Evolutionary conservation across 2,113 vertebrate species (phyloP).

Genomic region (Pavo muticus): DNA sequence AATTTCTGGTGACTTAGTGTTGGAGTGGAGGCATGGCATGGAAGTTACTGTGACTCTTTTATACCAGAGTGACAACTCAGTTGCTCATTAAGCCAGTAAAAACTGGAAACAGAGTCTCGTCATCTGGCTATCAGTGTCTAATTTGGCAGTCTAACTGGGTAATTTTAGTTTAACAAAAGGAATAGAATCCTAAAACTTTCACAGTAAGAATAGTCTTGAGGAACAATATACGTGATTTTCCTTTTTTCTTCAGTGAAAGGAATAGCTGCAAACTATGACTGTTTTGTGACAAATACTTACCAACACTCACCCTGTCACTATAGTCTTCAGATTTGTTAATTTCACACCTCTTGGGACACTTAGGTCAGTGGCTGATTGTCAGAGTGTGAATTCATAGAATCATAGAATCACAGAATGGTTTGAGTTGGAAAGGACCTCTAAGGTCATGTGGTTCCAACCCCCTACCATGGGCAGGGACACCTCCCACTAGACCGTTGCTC

Average conservation of each 20-base stretch:
- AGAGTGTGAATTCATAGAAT: background rate
- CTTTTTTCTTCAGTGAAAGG: background rate
- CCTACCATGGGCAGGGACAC: background rate
- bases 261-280: background rate
- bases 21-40: background rate
- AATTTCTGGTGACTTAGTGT: background rate
- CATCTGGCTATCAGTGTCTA: background rate
- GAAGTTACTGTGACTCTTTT: background rate
- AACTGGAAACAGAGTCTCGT: background rate
- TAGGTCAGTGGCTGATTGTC: background rate
- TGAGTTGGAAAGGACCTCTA: background rate
- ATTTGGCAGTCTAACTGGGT: background rate
- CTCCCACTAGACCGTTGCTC: background rate
- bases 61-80: background rate
- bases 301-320: background rate
- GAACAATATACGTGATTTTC: background rate
- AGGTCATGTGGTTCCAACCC: background rate
- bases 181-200: background rate
- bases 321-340: background rate
- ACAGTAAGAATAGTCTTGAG: background rate
- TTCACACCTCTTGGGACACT: rapidly evolving
- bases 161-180: background rate
- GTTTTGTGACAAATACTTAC: background rate
- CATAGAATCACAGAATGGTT: background rate
- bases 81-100: background rate